Conservation (phyloP, 2,888 invertebrate genomes). For the Thelaira solivaga region DNA sequence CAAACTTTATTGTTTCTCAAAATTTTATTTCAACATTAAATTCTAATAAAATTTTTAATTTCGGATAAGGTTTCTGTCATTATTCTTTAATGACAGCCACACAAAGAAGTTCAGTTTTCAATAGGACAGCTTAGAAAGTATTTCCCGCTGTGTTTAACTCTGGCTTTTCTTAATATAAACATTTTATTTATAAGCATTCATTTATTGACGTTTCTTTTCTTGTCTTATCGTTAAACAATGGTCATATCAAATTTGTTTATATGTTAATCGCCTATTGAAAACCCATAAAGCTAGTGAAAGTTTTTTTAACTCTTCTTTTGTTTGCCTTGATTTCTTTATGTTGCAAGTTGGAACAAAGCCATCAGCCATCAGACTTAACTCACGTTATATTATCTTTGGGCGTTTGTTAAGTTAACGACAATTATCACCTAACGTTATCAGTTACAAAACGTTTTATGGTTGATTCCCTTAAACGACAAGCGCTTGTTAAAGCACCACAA, state of each 20-base stretch:
- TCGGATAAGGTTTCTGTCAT: no score
- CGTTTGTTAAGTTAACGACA: slow-evolving; percentile 53
- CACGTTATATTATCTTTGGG: slow-evolving; percentile 38
- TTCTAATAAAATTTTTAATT: no score
- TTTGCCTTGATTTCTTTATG: neutral
- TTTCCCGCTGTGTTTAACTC: neutral
- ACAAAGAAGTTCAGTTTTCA: slow-evolving; percentile 6
- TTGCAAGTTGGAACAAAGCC: slow-evolving; percentile 10
- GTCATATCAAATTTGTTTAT: slow-evolving; percentile 17
- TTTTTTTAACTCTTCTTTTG: neutral
- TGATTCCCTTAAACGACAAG: slow-evolving; percentile 44
- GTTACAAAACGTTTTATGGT: slow-evolving; percentile 53
- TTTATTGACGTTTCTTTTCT: slow-evolving; percentile 4
- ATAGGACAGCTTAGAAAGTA: neutral
- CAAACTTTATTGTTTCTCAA: no score
- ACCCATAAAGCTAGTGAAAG: slow-evolving; percentile 29
- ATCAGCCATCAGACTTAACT: neutral
- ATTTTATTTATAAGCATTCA: slow-evolving; percentile 2
- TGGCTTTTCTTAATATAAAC: slow-evolving; percentile 17
- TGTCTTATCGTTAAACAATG: slow-evolving; percentile 31
- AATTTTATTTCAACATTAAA: no score
- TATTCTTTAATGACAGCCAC: neutral
- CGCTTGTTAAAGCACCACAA: slow-evolving; percentile 10
- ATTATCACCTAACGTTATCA: slow-evolving; percentile 62
- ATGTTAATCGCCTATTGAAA: slow-evolving; percentile 40